A percentile compares a stretch with the other conserved stretches of the same genome.
phyloP scores from a whole-genome alignment of 2,888 invertebrate species.

The Trichogramma dendrolimi region DNA sequence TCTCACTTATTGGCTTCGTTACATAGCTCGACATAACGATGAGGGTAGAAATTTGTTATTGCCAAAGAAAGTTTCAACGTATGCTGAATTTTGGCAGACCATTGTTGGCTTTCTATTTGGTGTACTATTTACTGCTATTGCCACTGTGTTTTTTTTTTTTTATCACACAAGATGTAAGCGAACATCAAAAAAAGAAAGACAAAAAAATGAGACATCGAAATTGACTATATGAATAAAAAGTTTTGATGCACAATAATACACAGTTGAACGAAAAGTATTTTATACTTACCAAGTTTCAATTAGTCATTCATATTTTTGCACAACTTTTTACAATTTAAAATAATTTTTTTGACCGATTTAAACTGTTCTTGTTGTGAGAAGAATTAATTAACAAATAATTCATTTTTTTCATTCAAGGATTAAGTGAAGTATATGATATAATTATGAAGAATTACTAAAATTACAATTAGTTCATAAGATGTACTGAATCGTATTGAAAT shows the following conservation, averaged over 20 bases:
- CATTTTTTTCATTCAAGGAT: too few relatives aligned
- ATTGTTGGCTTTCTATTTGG: constrained; percentile 43
- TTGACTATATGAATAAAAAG: constrained; percentile 3
- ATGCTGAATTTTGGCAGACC: constrained; percentile 40
- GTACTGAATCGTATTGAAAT: too few relatives aligned
- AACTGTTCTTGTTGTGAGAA: too few relatives aligned
- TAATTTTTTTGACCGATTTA: background rate
- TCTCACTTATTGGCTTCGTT: constrained; percentile 44
- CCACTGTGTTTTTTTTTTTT: constrained; percentile 29
- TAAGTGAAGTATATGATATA: too few relatives aligned
- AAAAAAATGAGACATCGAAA: constrained; percentile 17
- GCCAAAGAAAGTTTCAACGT: constrained; percentile 36
- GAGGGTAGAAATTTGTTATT: constrained; percentile 36
- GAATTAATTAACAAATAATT: too few relatives aligned
- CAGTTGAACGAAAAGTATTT: background rate
- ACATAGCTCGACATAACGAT: constrained; percentile 40
- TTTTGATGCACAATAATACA: constrained; percentile 1
- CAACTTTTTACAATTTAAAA: background rate
- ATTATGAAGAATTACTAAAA: too few relatives aligned
- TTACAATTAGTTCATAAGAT: too few relatives aligned
- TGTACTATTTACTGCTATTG: constrained; percentile 30
- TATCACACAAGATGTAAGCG: constrained; percentile 21
- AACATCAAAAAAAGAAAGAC: constrained; percentile 11
- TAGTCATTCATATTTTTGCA: background rate
- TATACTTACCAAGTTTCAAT: background rate